Percentiles rank a stretch among this genome's conserved stretches.
Evolutionary conservation across 2,888 invertebrate genomes (phyloP).

Genomic region (Apotomis betuletana): DNA sequence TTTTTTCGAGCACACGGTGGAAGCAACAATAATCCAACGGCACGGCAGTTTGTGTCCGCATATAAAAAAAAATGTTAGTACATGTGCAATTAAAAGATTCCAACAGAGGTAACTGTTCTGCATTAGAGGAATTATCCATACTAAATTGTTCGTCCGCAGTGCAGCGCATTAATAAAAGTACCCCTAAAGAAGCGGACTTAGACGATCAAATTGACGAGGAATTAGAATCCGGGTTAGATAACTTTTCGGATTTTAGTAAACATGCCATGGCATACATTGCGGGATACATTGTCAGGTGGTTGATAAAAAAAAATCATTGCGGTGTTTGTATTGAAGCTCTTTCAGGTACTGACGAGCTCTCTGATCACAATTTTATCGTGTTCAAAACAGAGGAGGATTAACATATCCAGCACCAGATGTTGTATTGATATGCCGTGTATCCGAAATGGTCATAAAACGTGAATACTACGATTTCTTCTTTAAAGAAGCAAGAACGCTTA

Average conservation of each 20-base stretch:
- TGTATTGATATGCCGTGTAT: too few species aligned
- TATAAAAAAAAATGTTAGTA: conserved; percentile 39
- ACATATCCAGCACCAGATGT: too few species aligned
- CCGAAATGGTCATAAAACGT: too few species aligned
- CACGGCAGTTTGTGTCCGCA: conserved; percentile 37
- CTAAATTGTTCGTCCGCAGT: conserved; percentile 9
- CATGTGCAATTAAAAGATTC: conserved; percentile 20
- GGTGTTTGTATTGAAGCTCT: conserved; percentile 13
- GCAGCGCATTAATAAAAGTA: background rate
- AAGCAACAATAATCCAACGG: conserved; percentile 44
- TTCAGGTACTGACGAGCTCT: background rate
- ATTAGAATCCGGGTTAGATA: background rate
- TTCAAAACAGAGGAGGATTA: too few species aligned
- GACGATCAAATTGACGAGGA: background rate
- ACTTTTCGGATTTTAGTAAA: conserved; percentile 1
- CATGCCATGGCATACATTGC: background rate
- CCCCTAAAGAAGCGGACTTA: background rate
- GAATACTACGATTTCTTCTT: too few species aligned
- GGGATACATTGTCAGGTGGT: background rate
- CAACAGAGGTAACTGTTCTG: background rate
- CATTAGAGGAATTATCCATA: background rate
- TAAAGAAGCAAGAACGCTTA: background rate
- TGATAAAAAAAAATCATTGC: conserved; percentile 12
- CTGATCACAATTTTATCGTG: conserved; percentile 20
- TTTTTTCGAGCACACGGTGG: conserved; percentile 44